Evolutionary conservation across 2,797 vertebrate species (phyloP).

Genomic region (Sebastes reedi): DNA sequence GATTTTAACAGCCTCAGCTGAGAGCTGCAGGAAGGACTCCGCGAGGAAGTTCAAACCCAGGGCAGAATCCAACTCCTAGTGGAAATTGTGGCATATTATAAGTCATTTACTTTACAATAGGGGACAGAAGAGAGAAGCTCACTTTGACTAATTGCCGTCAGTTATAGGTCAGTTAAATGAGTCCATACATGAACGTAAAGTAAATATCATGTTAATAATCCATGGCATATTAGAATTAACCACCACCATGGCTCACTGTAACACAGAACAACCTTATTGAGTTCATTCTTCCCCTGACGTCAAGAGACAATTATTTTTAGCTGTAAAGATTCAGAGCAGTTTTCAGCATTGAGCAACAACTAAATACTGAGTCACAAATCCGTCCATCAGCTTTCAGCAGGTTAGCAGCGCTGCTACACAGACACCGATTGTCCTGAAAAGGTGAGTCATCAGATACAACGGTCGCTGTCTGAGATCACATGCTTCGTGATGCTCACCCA

Average conservation of each 20-base stretch:
- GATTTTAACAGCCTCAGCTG: conserved; percentile 18
- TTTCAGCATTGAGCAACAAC: conserved; percentile 17
- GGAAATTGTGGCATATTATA: background rate
- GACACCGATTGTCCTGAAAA: conserved; percentile 9
- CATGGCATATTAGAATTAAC: background rate
- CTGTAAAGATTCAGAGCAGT: background rate
- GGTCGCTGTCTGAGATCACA: conserved; percentile 22
- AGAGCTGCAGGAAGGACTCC: background rate
- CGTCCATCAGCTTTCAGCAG: background rate
- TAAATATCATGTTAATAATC: background rate
- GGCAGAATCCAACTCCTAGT: background rate
- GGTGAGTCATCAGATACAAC: conserved; percentile 50
- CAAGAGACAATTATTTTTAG: conserved; percentile 4
- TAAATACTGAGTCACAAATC: background rate
- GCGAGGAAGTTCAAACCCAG: conserved; percentile 17
- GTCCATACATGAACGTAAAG: background rate
- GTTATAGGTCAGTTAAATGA: background rate
- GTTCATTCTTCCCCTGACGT: background rate
- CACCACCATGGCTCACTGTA: background rate
- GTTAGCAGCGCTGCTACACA: background rate
- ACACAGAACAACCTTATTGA: background rate
- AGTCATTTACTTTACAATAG: background rate
- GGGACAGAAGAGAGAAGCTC: background rate
- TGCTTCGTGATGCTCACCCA: conserved; percentile 26
- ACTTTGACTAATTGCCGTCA: background rate